Conservation (phyloP, 2,797 vertebrate genomes). For the Muscicapa comitata region DNA sequence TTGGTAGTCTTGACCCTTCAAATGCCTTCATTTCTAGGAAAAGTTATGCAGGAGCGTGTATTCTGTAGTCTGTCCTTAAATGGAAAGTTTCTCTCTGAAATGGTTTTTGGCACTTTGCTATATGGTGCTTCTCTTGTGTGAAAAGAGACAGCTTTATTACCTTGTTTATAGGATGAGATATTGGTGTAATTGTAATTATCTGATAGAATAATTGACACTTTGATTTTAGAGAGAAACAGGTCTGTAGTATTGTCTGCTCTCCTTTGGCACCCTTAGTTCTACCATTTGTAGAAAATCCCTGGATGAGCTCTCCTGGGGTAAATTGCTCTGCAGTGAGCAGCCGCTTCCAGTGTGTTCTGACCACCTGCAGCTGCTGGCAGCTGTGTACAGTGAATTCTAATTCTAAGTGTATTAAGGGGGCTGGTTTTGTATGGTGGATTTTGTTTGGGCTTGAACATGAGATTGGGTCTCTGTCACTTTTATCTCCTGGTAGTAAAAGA, state of each 20-base stretch:
- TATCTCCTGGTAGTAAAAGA: background rate
- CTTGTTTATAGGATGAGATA: background rate
- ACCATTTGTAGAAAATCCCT: background rate
- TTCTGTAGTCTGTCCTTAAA: background rate
- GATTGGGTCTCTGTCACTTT: background rate
- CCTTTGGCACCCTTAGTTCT: background rate
- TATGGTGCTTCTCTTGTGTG: background rate
- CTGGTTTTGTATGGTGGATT: background rate
- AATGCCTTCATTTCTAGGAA: background rate
- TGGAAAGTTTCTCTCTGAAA: background rate
- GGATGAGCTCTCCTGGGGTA: background rate
- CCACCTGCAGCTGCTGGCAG: conserved; percentile 16
- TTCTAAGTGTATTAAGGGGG: background rate
- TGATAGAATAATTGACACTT: background rate
- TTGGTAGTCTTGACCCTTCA: background rate
- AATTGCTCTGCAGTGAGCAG: background rate
- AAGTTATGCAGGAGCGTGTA: background rate
- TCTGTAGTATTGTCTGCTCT: background rate
- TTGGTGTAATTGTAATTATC: fast-evolving
- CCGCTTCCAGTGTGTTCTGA: background rate
- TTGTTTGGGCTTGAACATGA: background rate
- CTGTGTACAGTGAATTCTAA: conserved; percentile 6
- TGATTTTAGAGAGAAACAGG: background rate
- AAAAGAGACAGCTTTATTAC: background rate
- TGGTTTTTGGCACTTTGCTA: background rate